phyloP scores from a whole-genome alignment of 2,797 vertebrate genomes.

The Aplochiton taeniatus region DNA sequence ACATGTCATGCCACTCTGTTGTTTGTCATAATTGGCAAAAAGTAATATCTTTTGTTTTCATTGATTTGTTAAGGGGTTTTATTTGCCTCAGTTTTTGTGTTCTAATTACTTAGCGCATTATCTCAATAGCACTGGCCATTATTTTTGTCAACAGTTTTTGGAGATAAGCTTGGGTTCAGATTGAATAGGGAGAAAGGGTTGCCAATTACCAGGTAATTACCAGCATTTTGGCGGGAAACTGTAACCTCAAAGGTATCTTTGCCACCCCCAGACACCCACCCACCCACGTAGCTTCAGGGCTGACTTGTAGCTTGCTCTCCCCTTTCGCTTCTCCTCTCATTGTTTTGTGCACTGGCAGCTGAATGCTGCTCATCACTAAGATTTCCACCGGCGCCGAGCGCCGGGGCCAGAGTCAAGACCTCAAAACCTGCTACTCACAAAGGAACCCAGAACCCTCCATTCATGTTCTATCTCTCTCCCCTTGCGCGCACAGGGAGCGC shows the following conservation, averaged over 20 bases:
- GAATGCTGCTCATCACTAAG: background rate
- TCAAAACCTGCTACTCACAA: conserved; percentile 39
- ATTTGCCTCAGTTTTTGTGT: background rate
- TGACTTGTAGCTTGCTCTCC: background rate
- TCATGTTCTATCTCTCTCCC: conserved; percentile 34
- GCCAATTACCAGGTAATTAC: conserved; percentile 46
- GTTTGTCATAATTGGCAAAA: conserved; percentile 4
- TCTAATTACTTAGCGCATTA: background rate
- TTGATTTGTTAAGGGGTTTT: conserved; percentile 7
- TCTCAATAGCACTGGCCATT: background rate
- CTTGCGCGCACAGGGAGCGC: conserved; percentile 13
- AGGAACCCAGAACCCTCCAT: conserved; percentile 33
- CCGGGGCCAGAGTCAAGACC: conserved; percentile 14
- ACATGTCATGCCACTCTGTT: background rate
- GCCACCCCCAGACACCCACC: conserved; percentile 8
- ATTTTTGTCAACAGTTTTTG: background rate
- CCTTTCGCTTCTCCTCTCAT: background rate
- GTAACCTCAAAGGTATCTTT: conserved; percentile 18
- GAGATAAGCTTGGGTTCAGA: conserved; percentile 24
- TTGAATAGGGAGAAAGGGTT: conserved; percentile 27
- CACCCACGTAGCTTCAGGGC: conserved; percentile 6
- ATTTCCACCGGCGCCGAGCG: background rate
- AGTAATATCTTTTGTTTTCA: background rate
- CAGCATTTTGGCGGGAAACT: conserved; percentile 33
- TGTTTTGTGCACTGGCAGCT: conserved; percentile 1